Percentiles rank a stretch among this genome's conserved stretches.
phyloP scores from a whole-genome alignment of 2,113 vertebrate species.

The Peromyscus leucopus region DNA sequence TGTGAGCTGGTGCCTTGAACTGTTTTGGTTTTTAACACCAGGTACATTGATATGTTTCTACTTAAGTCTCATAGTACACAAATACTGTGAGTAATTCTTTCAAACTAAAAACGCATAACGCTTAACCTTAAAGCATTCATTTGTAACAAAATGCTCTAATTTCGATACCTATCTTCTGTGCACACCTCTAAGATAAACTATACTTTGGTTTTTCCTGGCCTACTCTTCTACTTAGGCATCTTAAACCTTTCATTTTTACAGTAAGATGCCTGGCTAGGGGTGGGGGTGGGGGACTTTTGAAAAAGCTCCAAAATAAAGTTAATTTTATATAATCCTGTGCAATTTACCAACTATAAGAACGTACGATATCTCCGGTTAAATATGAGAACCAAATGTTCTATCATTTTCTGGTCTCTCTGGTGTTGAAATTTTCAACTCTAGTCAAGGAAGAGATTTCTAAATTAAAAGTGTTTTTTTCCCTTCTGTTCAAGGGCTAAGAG shows the following conservation, averaged over 20 bases:
- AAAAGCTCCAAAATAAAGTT: conserved; percentile 67
- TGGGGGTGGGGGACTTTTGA: neutral
- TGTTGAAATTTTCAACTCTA: conserved; percentile 77
- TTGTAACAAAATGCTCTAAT: conserved; percentile 38
- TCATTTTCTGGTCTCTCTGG: conserved; percentile 74
- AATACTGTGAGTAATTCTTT: conserved; percentile 46
- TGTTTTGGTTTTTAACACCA: conserved; percentile 59
- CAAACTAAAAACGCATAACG: conserved; percentile 45
- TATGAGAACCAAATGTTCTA: conserved; percentile 79
- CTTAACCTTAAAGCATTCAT: conserved; percentile 22
- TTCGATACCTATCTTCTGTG: neutral
- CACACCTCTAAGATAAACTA: neutral
- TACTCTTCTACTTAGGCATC: conserved; percentile 53
- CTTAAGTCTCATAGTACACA: conserved; percentile 30
- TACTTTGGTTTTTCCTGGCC: neutral
- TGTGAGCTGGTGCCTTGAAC: conserved; percentile 23
- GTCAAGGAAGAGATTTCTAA: conserved; percentile 80
- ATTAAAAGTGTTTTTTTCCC: conserved; percentile 74
- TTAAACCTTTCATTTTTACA: conserved; percentile 52
- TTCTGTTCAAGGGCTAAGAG: conserved; percentile 80
- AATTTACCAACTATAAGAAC: conserved; percentile 74
- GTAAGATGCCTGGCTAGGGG: conserved; percentile 19
- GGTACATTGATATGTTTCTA: neutral
- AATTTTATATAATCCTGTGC: conserved; percentile 69
- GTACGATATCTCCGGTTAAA: conserved; percentile 74